A percentile compares a stretch with the other conserved stretches of the same genome.
Evolutionary conservation across 1,140 invertebrate species (phyloP).

Genomic region (Hyphantria cunea): DNA sequence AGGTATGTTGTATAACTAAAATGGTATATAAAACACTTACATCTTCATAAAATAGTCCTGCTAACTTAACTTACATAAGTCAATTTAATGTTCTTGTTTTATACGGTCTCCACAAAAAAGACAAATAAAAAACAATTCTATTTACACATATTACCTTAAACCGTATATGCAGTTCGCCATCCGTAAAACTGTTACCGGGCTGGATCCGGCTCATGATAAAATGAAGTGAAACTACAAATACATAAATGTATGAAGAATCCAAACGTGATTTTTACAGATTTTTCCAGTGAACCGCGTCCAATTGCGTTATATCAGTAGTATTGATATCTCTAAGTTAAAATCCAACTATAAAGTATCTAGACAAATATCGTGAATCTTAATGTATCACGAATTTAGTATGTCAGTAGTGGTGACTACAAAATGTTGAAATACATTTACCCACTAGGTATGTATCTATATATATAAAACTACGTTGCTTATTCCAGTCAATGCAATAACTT

Average conservation of each 20-base stretch:
- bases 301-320: too few relatives aligned
- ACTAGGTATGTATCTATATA: conserved; percentile 13
- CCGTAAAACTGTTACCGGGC: conserved; percentile 31
- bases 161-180: conserved; percentile 13
- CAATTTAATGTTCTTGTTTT: too few relatives aligned
- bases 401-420: background rate
- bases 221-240: conserved; percentile 42
- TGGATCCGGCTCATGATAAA: conserved; percentile 33
- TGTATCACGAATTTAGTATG: background rate
- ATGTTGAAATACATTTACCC: conserved; percentile 3
- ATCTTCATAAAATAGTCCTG: too few relatives aligned
- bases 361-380: background rate
- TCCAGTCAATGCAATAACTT: conserved; percentile 21
- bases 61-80: too few relatives aligned
- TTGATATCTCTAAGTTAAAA: too few relatives aligned
- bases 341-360: conserved; percentile 4
- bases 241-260: conserved; percentile 38
- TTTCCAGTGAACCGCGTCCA: conserved; percentile 44
- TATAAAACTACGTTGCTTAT: conserved; percentile 4
- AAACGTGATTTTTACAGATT: conserved; percentile 46
- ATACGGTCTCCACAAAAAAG: too few relatives aligned
- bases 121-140: background rate
- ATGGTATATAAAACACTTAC: too few relatives aligned
- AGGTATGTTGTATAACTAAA: too few relatives aligned
- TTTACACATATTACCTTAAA: conserved; percentile 12